A percentile compares a stretch with the other conserved stretches of the same genome.
These are phyloP conservation scores for Trematocara macrostoma DNA, from an alignment of 2,113 vertebrate species.

Conservation along the genomic window DNA sequence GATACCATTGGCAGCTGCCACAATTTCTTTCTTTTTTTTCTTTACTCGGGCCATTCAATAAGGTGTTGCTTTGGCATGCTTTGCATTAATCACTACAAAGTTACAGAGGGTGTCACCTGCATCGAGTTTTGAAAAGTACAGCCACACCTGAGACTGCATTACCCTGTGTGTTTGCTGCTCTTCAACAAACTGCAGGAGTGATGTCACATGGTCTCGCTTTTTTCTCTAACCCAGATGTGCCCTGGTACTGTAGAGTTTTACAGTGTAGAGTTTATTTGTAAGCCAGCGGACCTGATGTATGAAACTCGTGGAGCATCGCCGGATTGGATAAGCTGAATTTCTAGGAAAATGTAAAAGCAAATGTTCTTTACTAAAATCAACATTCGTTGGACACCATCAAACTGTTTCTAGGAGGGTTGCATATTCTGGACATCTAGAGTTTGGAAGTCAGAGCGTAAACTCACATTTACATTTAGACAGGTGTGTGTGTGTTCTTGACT, in stretches of 20 bases:
- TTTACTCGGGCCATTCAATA: not conserved
- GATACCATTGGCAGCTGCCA: not conserved
- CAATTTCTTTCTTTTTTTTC: not conserved
- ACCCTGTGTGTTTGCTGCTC: not conserved
- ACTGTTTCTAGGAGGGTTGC: not conserved
- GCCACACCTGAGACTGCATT: not conserved
- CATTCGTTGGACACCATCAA: not conserved
- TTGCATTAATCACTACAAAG: not conserved
- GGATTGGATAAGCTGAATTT: not conserved
- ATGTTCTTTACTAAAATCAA: not conserved
- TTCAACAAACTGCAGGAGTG: not conserved
- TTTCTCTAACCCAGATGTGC: not conserved
- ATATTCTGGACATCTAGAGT: not conserved
- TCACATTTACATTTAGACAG: slow-evolving; percentile 53
- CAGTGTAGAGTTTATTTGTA: not conserved
- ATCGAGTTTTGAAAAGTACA: not conserved
- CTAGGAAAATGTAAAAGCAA: not conserved
- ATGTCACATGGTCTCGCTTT: not conserved
- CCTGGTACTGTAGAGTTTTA: not conserved
- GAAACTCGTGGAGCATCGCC: not conserved
- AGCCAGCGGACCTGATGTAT: not conserved
- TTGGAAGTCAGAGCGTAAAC: not conserved
- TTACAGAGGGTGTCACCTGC: not conserved
- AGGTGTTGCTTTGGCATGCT: not conserved
- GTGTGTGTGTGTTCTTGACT: not conserved